These are phyloP conservation scores for Microcaecilia unicolor DNA, from an alignment of 2,797 vertebrate genomes.

Conservation along the genomic window DNA sequence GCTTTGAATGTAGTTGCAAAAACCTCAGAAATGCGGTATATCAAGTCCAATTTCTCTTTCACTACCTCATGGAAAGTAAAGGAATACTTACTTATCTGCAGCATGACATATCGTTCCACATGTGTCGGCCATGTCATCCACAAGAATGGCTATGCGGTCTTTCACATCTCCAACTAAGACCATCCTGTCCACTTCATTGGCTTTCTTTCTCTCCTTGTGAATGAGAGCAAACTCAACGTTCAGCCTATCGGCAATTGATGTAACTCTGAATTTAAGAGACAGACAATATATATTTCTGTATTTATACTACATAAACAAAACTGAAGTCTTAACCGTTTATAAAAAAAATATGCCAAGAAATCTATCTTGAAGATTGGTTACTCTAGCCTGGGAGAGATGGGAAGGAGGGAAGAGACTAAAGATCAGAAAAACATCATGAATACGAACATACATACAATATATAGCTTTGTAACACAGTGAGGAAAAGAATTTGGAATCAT, in stretches of 20 bases:
- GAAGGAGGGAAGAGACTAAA: too few species aligned
- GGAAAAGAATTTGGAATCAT: too few species aligned
- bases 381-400: too few species aligned
- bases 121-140: constrained; percentile 92
- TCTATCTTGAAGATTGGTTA: too few species aligned
- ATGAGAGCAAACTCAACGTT: constrained; percentile 94
- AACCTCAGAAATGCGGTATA: too few species aligned
- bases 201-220: constrained; percentile 91
- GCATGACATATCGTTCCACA: constrained; percentile 90
- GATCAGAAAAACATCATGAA: too few species aligned
- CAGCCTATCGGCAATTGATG: constrained; percentile 85
- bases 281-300: neutral
- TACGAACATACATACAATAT: too few species aligned
- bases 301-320: neutral
- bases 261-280: constrained; percentile 60
- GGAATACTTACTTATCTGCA: constrained; percentile 80
- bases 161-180: constrained; percentile 89
- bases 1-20: too few species aligned
- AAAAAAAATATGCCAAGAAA: too few species aligned
- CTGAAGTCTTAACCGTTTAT: neutral
- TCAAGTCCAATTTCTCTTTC: too few species aligned
- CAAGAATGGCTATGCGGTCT: constrained; percentile 84
- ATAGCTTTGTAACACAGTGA: too few species aligned
- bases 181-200: constrained; percentile 92
- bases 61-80: too few species aligned